Evolutionary conservation across 2,888 invertebrate species (phyloP), one percentile per base, ranked within the genome.

Genomic region (Galerucella calmariensis): DNA sequence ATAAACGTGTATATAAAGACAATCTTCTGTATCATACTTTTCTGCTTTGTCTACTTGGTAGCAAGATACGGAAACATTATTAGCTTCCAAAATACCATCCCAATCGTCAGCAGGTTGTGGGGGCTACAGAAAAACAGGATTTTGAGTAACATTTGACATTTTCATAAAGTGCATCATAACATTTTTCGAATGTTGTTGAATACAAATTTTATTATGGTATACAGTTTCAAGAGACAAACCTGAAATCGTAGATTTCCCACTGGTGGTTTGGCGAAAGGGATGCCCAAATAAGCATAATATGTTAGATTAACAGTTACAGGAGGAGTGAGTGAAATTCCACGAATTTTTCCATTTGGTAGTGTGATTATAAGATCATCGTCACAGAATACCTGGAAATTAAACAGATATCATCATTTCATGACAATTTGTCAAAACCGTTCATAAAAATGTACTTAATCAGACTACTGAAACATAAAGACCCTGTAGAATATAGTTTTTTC

Each of bases 261-360:
- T n/a, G 83, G 83, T 11, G 83, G 81, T 46, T 79, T 75, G 5
- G 80, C 83, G 73, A 81, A 83, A 24, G 79, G 81, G 20, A 82
- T 78, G 16, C 80, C 79, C 67, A 80, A 74, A 72, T 79, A 82
- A 3, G 81, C 72, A 71, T 79, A 81, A 67, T 79, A 82, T 11
- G 66, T 65, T 2, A 72, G 24, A 24, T 67, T 58, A 16, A 72
- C 35, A 16, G 69, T 70, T 5, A 63, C 61, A 16, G 56, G 58
- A 11, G 76, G 59, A 20, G 56, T 65, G 2, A 67, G 67, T 16
- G 62, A 16, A 1, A 73, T 67, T 58, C 81, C 81, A 16, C 77
- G 73, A 20, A 81, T 78, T 74, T 78, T 73, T 27, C 81, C 81
- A 69, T 79, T 74, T 20, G 78, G 67, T 62, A 75, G 61, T 2